Base-by-base conservation (phyloP, 2,888 invertebrate species). In the Hypselothyrea guttata region DNA sequence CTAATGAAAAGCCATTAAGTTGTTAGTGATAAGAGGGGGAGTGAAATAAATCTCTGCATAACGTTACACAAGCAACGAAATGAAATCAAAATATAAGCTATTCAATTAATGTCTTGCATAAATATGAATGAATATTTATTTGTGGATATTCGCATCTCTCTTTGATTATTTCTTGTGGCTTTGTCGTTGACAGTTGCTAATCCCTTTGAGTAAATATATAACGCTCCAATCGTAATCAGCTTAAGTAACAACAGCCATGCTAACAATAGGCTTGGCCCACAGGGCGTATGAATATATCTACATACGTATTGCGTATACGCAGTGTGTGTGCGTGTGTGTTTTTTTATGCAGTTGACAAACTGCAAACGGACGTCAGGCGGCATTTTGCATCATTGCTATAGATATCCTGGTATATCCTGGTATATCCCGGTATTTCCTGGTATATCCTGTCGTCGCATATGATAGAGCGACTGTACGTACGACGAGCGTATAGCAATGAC, bases 291-390 rank as follows among this genome's bases (percentile, higher is more conserved):
- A 22, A 37, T 45, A 64, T 56, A 75, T 54, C n/a, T 49, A 62
- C 70, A 71, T 66, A 82, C 77, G 58, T 74, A 78, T 46, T 18
- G 22, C 51, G 59, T 54, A 52, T 59, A 47, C 34, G 47, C 51
- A 37, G 12, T 45, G 15, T 46, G 37, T 37, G 44, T 41, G 56
- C 55, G 16, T 18, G 37, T 22, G 8, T 12, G 5, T 27, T 35
- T 5, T 1, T 2, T 28, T 12, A 59, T 72, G 63, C 55, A 57
- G 48, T 62, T 86, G 78, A 86, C 63, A 78, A 86, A 86, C 84
- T 76, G 82, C 82, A 76, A 45, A 16, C 52, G 57, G 40, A 42
- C 40, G 34, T 52, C 45, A 13, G 33, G 8, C 34, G 45, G 35
- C 41, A 53, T 38, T 54, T 12, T 53, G 51, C 51, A 41, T 63